Base-by-base conservation (phyloP, 2,888 invertebrate genomes). In the Argyresthia goedartella region DNA sequence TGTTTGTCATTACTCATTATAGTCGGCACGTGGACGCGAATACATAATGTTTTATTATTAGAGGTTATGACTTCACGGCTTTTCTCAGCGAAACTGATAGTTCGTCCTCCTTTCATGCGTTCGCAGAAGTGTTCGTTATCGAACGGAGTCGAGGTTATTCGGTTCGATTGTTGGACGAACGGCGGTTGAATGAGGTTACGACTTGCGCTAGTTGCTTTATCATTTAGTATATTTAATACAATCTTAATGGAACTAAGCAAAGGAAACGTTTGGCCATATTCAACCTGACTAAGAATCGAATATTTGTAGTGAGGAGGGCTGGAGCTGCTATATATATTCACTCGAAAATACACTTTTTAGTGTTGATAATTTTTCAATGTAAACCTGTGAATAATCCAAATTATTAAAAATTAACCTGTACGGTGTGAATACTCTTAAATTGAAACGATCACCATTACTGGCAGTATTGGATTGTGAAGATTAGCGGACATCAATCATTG, bases 11-110 rank as follows among this genome's bases (percentile, higher is more conserved):
- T 81, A 78, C 76, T 69, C 72, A 11, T 25, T 25, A 25, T 25
- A 25, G 39, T 67, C 57, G 79, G 81, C 85, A 77, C 85, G 85
- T 85, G 86, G 86, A 63, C 68, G 68, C 71, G 85, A 85, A 86
- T 86, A 85, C 71, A 81, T 84, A 84, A 84, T 81, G 74, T 81
- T 85, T 84, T 81, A 84, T 82, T 79, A 77, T 79, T 73, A 71
- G 63, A 66, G 66, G 75, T 81, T 78, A 85, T 73, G 77, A 74
- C 86, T 84, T 86, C 81, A 84, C 84, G 85, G 73, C 69, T 81
- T 73, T 72, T 68, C 69, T 73, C 74, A 71, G 65, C 66, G 65
- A 63, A 65, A 76, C 78, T 84, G 85, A 84, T 81, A 82, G 76
- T 75, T 75, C 78, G 25, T 25, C 25, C 25, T 25, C 25, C 25